These are phyloP conservation scores for Coelogynopora nodosa DNA, from an alignment of 2,888 invertebrate species.

Conservation along the genomic window DNA sequence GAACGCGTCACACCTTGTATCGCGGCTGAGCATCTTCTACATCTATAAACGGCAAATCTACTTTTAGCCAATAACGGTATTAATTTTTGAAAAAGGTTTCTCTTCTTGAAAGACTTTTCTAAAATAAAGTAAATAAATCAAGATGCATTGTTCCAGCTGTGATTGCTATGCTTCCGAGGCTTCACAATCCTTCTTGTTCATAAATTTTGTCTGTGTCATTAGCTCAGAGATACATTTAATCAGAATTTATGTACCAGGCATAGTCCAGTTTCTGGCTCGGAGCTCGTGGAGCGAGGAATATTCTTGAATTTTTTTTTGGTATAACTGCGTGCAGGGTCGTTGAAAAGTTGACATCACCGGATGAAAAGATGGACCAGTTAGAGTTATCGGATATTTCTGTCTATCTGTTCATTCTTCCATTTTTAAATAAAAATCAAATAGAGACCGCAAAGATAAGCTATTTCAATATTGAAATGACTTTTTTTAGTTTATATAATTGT, in stretches of 20 bases:
- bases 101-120: neutral
- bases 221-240: constrained; percentile 23
- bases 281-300: neutral
- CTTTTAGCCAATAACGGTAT: neutral
- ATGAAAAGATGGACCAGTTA: constrained; percentile 17
- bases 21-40: neutral
- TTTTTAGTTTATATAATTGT: too few species aligned
- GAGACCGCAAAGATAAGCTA: neutral
- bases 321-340: neutral
- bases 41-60: neutral
- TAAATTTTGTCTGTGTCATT: constrained; percentile 28
- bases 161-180: neutral
- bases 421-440: neutral
- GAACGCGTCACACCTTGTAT: neutral
- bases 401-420: neutral
- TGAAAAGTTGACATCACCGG: neutral
- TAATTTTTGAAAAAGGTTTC: neutral
- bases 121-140: constrained; percentile 1
- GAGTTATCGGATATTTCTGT: neutral
- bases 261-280: neutral
- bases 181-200: neutral
- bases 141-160: constrained; percentile 19
- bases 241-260: neutral
- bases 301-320: neutral
- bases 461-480: too few species aligned